Base-by-base conservation (phyloP, 2,797 vertebrate genomes). In the Etheostoma perlongum region DNA sequence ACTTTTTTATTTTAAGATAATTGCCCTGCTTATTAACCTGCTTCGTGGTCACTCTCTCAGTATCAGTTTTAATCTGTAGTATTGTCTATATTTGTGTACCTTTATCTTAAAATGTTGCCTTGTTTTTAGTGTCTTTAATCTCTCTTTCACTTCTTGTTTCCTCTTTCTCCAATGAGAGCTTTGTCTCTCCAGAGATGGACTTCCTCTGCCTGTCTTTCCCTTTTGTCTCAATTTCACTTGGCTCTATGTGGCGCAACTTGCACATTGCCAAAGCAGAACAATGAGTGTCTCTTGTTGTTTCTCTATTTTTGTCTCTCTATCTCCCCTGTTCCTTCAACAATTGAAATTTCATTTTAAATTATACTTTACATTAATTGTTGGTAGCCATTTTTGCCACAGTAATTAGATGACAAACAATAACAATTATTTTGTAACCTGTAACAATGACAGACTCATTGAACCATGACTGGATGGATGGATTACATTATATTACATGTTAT, bases 391-490 rank as follows among this genome's bases (percentile, higher is more conserved):
- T 68, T 84, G 75, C 59, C 55, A 71, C 66, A 59, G n/a, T 52
- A 79, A 85, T 81, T 76, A 63, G 12, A 71, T 63, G 55, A 68
- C 58, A 49, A 74, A 74, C 21, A 71, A 73, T 15, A 74, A 53
- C 7, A 68, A 55, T 70, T 59, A 16, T 55, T 54, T 49, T 72
- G 44, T 51, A 71, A 82, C 72, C 52, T 78, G 71, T 33, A 74
- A 73, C 55, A 49, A 74, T 67, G 66, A 33, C 47, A 58, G 15
- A 57, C 15, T 61, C 48, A 71, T n/a, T 70, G 49, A 72, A 62
- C 52, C 49, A 6, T 53, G 42, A 46, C 47, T 65, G 49, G 27
- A 44, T 33, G 62, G 57, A 75, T 48, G 61, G 21, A 64, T 58
- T 27, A 27, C 27, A 27, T 27, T 27, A 27, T 27, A 27, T 27